These are phyloP conservation scores for Micrasema longulum DNA, from an alignment of 1,140 invertebrate species.

Conservation along the genomic window DNA sequence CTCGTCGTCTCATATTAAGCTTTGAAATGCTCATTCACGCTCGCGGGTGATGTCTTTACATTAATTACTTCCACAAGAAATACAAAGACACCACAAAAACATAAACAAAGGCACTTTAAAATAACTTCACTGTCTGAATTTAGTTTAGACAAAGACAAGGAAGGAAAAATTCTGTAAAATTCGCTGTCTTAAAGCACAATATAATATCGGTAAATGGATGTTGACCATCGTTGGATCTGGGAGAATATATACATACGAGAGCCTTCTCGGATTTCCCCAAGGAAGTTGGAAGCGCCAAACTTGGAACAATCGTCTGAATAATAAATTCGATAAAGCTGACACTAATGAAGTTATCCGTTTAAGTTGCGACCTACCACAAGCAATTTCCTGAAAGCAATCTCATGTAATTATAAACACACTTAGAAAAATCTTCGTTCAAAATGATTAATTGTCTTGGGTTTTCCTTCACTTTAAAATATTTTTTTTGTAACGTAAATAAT, in stretches of 20 bases:
- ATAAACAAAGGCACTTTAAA: not conserved
- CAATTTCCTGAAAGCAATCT: conserved; percentile 19
- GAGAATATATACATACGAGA: not conserved
- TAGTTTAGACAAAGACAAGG: not conserved
- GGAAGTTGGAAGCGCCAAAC: not conserved
- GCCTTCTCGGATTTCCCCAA: not conserved
- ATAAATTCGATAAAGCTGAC: conserved; percentile 11
- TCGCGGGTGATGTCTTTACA: not conserved
- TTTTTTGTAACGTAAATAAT: not conserved
- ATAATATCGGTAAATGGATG: not conserved
- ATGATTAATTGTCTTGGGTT: not conserved
- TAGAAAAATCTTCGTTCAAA: not conserved
- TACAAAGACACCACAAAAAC: not conserved
- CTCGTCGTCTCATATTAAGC: not conserved
- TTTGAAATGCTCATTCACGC: conserved; percentile 5
- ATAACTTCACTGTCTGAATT: not conserved
- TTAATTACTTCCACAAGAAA: not conserved
- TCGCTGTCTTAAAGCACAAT: not conserved
- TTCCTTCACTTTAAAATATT: not conserved
- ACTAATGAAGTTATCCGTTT: conserved; percentile 1
- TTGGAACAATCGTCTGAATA: conserved; percentile 16
- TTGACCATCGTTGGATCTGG: not conserved
- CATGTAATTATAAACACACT: not conserved
- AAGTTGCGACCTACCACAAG: not conserved
- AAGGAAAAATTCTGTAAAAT: not conserved